These are phyloP conservation scores for Numenius arquata DNA, from an alignment of 2,113 vertebrate species.

Conservation along the genomic window DNA sequence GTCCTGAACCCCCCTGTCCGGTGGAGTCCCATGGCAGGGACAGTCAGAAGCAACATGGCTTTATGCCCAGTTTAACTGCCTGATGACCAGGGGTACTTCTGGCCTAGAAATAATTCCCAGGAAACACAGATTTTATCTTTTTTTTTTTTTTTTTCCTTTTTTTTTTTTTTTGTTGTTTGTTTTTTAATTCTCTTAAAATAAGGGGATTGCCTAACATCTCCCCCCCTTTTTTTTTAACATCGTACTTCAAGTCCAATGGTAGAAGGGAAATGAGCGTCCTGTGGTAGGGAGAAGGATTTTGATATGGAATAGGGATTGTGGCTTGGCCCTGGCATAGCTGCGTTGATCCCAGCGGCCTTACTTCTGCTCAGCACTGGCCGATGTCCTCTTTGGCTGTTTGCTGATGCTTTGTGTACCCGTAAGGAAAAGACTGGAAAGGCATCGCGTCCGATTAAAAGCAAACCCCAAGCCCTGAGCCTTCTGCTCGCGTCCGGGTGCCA, in stretches of 20 bases:
- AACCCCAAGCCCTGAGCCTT: neutral
- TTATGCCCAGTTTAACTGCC: neutral
- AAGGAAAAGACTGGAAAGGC: neutral
- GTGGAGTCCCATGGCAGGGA: neutral
- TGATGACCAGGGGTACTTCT: neutral
- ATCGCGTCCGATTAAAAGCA: neutral
- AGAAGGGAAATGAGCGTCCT: neutral
- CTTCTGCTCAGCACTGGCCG: neutral
- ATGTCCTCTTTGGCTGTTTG: neutral
- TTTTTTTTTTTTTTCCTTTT: neutral
- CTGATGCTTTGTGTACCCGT: neutral
- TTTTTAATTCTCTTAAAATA: neutral
- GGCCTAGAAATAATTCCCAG: neutral
- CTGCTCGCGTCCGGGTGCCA: neutral
- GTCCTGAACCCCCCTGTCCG: neutral
- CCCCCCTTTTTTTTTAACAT: fast-evolving
- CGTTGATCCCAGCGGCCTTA: neutral
- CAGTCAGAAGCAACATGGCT: neutral
- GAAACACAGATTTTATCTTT: neutral
- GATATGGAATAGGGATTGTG: neutral
- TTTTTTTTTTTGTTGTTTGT: neutral
- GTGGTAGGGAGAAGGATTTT: neutral
- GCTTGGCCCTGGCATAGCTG: neutral
- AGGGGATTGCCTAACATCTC: fast-evolving
- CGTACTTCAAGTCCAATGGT: neutral